These are phyloP conservation scores for Spilogale gracilis DNA, from an alignment of 2,113 vertebrate genomes.

Conservation along the genomic window DNA sequence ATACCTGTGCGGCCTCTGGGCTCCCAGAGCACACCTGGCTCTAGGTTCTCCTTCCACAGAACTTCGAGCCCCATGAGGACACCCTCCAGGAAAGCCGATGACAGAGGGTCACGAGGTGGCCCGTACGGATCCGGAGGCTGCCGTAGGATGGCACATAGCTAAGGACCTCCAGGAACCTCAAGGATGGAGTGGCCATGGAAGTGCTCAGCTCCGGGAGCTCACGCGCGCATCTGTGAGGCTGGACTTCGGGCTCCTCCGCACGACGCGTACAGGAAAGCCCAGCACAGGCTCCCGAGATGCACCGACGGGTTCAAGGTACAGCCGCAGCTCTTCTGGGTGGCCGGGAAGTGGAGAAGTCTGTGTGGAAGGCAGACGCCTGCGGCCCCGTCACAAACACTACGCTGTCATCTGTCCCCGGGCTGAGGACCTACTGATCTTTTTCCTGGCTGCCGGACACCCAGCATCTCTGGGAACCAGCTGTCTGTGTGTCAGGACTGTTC, in stretches of 20 bases:
- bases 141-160: neutral
- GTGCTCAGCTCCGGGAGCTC: neutral
- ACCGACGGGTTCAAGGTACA: neutral
- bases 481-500: neutral
- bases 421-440: neutral
- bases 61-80: neutral
- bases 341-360: neutral
- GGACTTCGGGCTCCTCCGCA: neutral
- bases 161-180: neutral
- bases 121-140: neutral
- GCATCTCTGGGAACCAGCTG: neutral
- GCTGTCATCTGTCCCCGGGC: neutral
- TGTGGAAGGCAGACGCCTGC: neutral
- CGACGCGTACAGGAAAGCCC: neutral
- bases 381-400: neutral
- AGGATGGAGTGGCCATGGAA: neutral
- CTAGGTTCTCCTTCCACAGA: neutral
- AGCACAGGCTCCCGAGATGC: neutral
- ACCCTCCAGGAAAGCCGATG: neutral
- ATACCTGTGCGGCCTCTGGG: neutral
- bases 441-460: neutral
- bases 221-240: neutral
- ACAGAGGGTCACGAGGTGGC: neutral
- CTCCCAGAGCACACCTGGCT: neutral
- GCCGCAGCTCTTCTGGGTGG: neutral